Evolutionary conservation across 2,888 invertebrate genomes (phyloP).

Genomic region (Tenodera sinensis): DNA sequence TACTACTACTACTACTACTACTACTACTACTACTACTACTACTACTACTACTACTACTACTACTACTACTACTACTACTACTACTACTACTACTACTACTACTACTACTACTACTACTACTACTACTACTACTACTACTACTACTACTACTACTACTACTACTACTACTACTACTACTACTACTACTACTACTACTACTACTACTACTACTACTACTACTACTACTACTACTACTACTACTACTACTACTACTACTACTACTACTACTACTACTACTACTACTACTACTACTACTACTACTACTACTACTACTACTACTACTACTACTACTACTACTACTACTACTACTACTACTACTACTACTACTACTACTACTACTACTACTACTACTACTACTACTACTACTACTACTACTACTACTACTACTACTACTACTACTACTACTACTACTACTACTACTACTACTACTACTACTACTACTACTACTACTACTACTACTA

Average conservation of each 20-base stretch:
- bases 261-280: neutral
- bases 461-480: neutral
- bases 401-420: neutral
- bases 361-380: neutral
- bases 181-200: neutral
- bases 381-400: neutral
- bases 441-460: neutral
- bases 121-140: neutral
- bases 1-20: neutral
- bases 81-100: neutral
- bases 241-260: neutral
- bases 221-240: neutral
- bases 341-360: neutral
- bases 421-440: neutral
- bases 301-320: neutral
- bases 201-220: neutral
- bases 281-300: neutral
- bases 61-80: neutral
- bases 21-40: neutral
- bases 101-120: neutral
- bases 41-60: neutral
- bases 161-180: neutral
- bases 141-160: neutral
- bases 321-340: neutral
- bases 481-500: neutral